Evolutionary conservation across 1,140 invertebrate genomes (phyloP), one percentile per base, ranked within the genome.

Genomic region (Armadillidium nasatum): DNA sequence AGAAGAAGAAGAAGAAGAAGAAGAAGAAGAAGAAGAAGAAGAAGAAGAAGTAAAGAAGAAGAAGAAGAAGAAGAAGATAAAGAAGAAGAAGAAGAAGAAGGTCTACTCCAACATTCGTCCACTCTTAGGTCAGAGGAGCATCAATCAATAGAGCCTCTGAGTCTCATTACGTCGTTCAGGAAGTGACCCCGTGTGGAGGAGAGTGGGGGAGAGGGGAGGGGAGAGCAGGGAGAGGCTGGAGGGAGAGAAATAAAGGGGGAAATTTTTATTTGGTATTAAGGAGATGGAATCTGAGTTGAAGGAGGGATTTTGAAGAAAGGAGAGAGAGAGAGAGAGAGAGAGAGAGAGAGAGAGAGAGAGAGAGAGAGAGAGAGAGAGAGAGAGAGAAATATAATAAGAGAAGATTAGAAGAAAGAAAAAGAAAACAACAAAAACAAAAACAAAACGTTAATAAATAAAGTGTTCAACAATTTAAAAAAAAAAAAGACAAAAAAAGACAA

Each of bases 261-360:
- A 19, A 60, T 60, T 60, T 60, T 60, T 60, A 60, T 60, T 60
- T 60, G 50, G 50, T 60, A 60, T 60, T 60, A 60, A 60, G 50
- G 50, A 60, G 50, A 60, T 60, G 50, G 50, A 60, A 60, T 60
- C 50, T 60, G 50, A 60, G 50, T 19, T 60, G 50, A 13, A 15
- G 50, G 50, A 19, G 50, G 11, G 50, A 13, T 13, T 15, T 13
- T 15, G 50, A 60, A 19, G 19, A 19, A 60, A 19, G 1, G 50
- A 60, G 50, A 60, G 50, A 60, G 50, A 33, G 33, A 33, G 33
- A 33, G 33, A 33, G 33, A 15, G 50, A 13, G 50, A 60, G 50
- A 60, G 50, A 60, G 50, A 60, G 50, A 60, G 50, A 60, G 50
- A 60, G 50, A 60, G 50, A 60, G 50, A 19, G 50, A 19, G 19